phyloP scores from a whole-genome alignment of 2,113 vertebrate genomes.

The Tor tambroides region DNA sequence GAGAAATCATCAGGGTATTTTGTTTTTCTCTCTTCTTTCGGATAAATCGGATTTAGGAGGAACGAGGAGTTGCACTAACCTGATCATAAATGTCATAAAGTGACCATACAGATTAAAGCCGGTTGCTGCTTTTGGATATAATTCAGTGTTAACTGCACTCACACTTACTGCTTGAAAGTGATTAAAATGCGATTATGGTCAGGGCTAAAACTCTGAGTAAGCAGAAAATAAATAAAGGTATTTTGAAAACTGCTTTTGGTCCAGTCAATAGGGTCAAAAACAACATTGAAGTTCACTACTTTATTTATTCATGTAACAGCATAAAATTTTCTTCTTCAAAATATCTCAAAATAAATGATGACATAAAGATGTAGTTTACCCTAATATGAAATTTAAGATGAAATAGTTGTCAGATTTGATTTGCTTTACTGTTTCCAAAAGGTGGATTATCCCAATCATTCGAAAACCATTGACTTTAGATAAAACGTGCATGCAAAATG shows the following conservation, averaged over 20 bases:
- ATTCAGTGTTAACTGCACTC: background rate
- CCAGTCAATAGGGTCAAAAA: background rate
- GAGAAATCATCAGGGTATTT: constrained; percentile 8
- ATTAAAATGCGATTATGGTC: background rate
- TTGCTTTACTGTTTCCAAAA: too few relatives aligned
- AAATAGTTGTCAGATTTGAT: too few relatives aligned
- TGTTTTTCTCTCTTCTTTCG: background rate
- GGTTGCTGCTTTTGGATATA: background rate
- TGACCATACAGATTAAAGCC: background rate
- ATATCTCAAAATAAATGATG: too few relatives aligned
- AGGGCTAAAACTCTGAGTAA: background rate
- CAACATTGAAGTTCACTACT: too few relatives aligned
- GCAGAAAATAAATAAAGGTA: background rate
- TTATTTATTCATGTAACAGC: too few relatives aligned
- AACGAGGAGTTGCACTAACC: background rate
- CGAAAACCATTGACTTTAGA: too few relatives aligned
- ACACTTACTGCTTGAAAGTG: background rate
- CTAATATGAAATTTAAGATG: too few relatives aligned
- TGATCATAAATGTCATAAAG: background rate
- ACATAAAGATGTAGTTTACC: too few relatives aligned
- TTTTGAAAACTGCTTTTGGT: too few relatives aligned
- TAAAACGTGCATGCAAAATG: too few relatives aligned
- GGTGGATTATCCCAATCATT: too few relatives aligned
- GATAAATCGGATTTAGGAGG: background rate
- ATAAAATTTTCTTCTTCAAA: too few relatives aligned